Evolutionary conservation across 2,797 vertebrate species (phyloP), one percentile per base, ranked within the genome.

Genomic region (Chrysolophus pictus): DNA sequence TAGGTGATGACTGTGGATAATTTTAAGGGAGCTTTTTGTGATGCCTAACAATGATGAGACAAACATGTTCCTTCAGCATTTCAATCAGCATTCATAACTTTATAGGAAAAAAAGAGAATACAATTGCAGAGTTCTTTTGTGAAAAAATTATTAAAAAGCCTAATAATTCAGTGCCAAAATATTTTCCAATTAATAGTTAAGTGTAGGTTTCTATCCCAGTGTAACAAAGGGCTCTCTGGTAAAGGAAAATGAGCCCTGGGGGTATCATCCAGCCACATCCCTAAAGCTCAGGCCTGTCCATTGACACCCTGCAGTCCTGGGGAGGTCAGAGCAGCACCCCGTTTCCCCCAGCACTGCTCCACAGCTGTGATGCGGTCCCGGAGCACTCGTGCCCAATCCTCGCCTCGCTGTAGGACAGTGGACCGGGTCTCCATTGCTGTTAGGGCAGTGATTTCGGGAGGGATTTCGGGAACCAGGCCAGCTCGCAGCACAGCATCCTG

Each of bases 371-470:
- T 97, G 24, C 6, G 78, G 46, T 95, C 89, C 72, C 97, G 97
- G 35, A 99, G 97, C 8, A 23, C 93, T 62, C 70, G 81, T 21
- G 98, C 97, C 99, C 99, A 99, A 94, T 99, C 94, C 2, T 97
- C 96, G 0, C 96, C 98, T 56, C 41, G 93, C 82, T 94, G 97
- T 97, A 99, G 96, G 4, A 94, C 83, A 37, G 92, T 91, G 69
- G 67, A 99, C 21, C 97, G 97, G 2, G 98, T 98, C 42, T 98
- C 91, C 97, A 98, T 98, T 3, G 11, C 47, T 62, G 97, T 97
- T 94, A 99, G 76, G 1, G 94, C 97, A 41, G 65, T 79, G 80
- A 99, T 97, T 1, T 97, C 97, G 4, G 96, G 79, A 0, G 98
- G 98, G 1, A 97, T 93, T 71, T 98, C 97, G 5, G 98, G 97